phyloP scores from a whole-genome alignment of 1,140 invertebrate genomes.

The Gryon sp. region DNA sequence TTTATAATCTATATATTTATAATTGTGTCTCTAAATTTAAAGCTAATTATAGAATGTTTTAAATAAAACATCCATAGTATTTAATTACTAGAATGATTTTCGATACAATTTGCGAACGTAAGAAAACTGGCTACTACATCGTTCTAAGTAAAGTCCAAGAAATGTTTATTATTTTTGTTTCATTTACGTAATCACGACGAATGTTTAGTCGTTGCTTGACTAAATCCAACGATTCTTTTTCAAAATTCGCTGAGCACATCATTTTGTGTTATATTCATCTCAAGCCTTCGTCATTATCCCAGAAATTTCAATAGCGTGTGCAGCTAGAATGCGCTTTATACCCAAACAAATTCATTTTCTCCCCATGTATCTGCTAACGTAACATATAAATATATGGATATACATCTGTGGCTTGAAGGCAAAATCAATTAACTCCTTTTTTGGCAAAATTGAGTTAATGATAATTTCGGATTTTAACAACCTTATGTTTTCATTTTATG shows the following conservation, averaged over 20 bases:
- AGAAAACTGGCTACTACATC: background rate
- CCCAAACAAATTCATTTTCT: conserved; percentile 22
- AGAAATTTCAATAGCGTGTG: too few relatives aligned
- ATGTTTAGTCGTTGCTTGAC: background rate
- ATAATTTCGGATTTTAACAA: too few relatives aligned
- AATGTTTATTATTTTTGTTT: background rate
- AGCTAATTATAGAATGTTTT: too few relatives aligned
- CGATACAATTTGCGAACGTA: background rate
- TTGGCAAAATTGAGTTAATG: too few relatives aligned
- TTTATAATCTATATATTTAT: too few relatives aligned
- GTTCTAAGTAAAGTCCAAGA: conserved; percentile 10
- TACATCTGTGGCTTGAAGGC: too few relatives aligned
- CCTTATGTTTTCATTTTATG: too few relatives aligned
- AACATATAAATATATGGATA: too few relatives aligned
- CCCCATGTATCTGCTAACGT: background rate
- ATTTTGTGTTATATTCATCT: background rate
- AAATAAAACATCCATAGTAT: too few relatives aligned
- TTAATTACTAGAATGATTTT: conserved; percentile 8
- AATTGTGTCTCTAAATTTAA: too few relatives aligned
- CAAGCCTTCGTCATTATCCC: conserved; percentile 19
- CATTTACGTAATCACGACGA: conserved; percentile 23
- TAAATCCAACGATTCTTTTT: conserved; percentile 20
- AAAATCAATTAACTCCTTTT: too few relatives aligned
- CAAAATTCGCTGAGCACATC: conserved; percentile 41
- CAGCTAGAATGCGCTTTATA: conserved; percentile 4